These are phyloP conservation scores for Furnarius figulus DNA, from an alignment of 2,113 vertebrate genomes.

Conservation along the genomic window DNA sequence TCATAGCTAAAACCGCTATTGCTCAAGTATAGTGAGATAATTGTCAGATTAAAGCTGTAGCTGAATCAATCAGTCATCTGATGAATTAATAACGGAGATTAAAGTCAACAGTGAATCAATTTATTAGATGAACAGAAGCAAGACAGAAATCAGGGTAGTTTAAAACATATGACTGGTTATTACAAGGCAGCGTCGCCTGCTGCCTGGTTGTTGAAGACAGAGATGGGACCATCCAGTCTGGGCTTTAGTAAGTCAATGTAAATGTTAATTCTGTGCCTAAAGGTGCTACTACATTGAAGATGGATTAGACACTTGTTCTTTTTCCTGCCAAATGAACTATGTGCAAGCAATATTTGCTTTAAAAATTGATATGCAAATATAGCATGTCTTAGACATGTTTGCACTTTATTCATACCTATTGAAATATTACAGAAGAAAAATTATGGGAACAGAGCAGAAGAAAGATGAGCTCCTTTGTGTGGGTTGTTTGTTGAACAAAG, in stretches of 20 bases:
- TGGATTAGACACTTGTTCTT: background rate
- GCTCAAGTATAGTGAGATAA: background rate
- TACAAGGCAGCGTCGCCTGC: background rate
- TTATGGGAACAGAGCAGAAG: background rate
- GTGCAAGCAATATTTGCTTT: background rate
- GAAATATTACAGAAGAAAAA: background rate
- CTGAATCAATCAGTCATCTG: conserved; percentile 22
- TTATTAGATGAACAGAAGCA: background rate
- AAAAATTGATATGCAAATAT: background rate
- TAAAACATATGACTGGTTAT: background rate
- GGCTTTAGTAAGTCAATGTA: background rate
- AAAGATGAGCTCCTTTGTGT: background rate
- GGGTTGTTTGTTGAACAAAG: background rate
- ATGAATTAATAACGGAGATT: background rate
- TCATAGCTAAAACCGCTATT: background rate
- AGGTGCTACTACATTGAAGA: background rate
- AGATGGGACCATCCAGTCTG: background rate
- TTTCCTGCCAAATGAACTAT: background rate
- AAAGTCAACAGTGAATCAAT: conserved; percentile 28
- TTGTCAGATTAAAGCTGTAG: background rate
- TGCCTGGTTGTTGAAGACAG: background rate
- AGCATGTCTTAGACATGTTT: background rate
- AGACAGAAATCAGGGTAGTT: background rate
- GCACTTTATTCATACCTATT: background rate
- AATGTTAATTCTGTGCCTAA: conserved; percentile 6